phyloP scores from a whole-genome alignment of 2,888 invertebrate species.

The Lordiphosa fenestrarum region DNA sequence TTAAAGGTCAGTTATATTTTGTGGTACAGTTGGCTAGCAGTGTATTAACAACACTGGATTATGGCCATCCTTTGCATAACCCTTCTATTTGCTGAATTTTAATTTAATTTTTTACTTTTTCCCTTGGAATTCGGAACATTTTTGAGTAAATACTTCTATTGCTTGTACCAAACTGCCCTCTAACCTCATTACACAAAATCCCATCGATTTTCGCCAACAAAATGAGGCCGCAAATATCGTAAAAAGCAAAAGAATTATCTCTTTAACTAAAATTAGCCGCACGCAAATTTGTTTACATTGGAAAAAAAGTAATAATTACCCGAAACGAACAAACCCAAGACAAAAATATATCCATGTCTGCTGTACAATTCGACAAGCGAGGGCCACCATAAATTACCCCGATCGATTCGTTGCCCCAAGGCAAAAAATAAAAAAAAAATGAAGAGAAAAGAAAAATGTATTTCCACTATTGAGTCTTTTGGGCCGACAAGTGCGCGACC shows the following conservation, averaged over 20 bases:
- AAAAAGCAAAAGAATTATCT: slow-evolving; percentile 31
- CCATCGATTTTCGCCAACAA: slow-evolving; percentile 23
- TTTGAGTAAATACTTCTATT: too few relatives aligned
- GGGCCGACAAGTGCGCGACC: slow-evolving; percentile 59
- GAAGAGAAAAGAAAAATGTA: slow-evolving; percentile 22
- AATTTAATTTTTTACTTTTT: too few relatives aligned
- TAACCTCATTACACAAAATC: slow-evolving; percentile 1
- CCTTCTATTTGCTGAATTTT: too few relatives aligned
- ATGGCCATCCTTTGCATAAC: too few relatives aligned
- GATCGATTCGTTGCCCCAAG: slow-evolving; percentile 18
- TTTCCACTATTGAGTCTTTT: slow-evolving; percentile 47
- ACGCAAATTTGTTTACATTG: slow-evolving; percentile 54
- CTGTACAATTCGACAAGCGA: slow-evolving; percentile 12
- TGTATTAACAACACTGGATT: too few relatives aligned
- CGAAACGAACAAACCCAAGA: slow-evolving; percentile 57
- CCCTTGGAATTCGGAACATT: too few relatives aligned
- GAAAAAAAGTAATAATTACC: slow-evolving; percentile 75
- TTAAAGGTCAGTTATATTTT: too few relatives aligned
- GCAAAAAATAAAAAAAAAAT: slow-evolving; percentile 22
- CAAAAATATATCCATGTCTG: slow-evolving; percentile 26
- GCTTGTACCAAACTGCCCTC: too few relatives aligned
- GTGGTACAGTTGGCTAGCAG: too few relatives aligned
- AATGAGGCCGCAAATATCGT: slow-evolving; percentile 38
- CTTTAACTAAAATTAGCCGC: slow-evolving; percentile 65
- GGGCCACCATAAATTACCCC: slow-evolving; percentile 29